Evolutionary conservation across 2,888 invertebrate genomes (phyloP).

Genomic region (Cybosia mesomella): DNA sequence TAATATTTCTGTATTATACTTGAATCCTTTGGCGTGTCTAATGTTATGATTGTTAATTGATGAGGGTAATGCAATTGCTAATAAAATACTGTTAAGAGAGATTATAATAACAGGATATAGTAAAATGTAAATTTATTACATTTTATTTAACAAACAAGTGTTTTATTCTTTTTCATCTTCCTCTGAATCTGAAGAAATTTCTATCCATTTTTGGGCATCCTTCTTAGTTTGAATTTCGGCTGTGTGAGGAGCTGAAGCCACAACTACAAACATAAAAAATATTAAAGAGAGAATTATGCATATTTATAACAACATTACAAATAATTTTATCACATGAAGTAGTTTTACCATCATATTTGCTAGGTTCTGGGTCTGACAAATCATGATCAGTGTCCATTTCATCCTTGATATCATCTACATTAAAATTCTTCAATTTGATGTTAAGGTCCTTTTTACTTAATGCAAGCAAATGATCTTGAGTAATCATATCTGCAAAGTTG

Average conservation of each 20-base stretch:
- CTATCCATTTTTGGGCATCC: conserved; percentile 77
- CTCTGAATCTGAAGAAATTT: conserved; percentile 82
- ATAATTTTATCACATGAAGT: conserved; percentile 5
- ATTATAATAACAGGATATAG: conserved; percentile 72
- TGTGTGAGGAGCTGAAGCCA: conserved; percentile 70
- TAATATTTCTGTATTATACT: conserved; percentile 46
- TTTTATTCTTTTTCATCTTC: conserved; percentile 63
- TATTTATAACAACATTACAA: neutral
- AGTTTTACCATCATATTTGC: conserved; percentile 79
- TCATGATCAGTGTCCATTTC: conserved; percentile 60
- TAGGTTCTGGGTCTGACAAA: conserved; percentile 61
- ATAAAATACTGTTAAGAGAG: conserved; percentile 68
- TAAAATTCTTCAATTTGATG: conserved; percentile 74
- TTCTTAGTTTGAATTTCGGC: conserved; percentile 74
- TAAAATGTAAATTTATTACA: conserved; percentile 77
- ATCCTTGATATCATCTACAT: conserved; percentile 59
- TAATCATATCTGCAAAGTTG: conserved; percentile 75
- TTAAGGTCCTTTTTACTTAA: conserved; percentile 70
- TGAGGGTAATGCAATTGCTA: conserved; percentile 70
- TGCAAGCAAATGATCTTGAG: conserved; percentile 71
- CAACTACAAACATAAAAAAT: conserved; percentile 64
- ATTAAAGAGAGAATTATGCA: conserved; percentile 3
- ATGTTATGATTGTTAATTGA: conserved; percentile 63
- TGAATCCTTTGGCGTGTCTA: conserved; percentile 56
- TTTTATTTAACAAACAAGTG: conserved; percentile 69